phyloP scores from a whole-genome alignment of 2,113 vertebrate genomes.

The Aegithalos caudatus region DNA sequence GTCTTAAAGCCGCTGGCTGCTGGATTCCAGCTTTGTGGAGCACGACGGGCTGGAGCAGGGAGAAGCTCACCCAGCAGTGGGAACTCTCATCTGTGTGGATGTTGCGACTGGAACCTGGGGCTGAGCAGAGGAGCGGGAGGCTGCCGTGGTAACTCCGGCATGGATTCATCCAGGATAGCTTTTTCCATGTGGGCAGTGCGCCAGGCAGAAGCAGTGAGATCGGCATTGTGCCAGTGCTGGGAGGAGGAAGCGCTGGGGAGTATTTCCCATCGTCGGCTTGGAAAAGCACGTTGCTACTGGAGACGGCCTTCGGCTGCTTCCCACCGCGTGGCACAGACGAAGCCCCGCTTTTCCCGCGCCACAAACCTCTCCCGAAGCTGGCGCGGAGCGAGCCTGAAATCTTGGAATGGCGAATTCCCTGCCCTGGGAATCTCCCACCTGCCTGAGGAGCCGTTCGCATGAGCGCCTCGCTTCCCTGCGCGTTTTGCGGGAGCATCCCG shows the following conservation, averaged over 20 bases:
- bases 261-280: neutral
- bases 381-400: accelerated
- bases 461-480: neutral
- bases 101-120: neutral
- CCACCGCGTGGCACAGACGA: neutral
- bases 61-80: accelerated
- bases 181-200: accelerated
- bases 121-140: neutral
- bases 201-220: neutral
- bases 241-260: neutral
- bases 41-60: neutral
- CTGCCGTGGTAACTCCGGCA: neutral
- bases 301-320: neutral
- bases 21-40: neutral
- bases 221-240: neutral
- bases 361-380: neutral
- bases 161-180: neutral
- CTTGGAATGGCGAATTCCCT: neutral
- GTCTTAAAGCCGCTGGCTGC: neutral
- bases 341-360: neutral
- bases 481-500: neutral
- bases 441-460: accelerated
- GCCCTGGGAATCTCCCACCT: neutral
- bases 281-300: neutral
- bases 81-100: accelerated